Base-by-base conservation (phyloP, 2,113 vertebrate genomes). In the Ophthalmolycus amberensis region DNA sequence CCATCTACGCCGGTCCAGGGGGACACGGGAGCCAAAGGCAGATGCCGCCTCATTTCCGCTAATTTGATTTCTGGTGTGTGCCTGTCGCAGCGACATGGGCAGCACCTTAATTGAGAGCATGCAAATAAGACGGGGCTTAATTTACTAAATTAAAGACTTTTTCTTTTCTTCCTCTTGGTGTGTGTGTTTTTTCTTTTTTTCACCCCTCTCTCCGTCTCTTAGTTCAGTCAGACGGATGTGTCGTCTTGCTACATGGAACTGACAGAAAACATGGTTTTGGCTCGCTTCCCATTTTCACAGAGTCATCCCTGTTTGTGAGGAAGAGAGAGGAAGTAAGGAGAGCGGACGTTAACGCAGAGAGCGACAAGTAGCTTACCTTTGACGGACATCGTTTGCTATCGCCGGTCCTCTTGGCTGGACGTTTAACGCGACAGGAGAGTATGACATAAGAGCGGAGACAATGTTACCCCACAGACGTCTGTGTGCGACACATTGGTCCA, bases 11-110 rank as follows among this genome's bases (percentile, higher is more conserved):
- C 84, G 72, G 89, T 89, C 91, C 85, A 68, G 75, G 68, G 91
- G 88, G 87, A 91, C 87, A 71, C n/a, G 70, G 74, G 64, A 89
- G 83, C 88, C 85, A 88, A 88, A 92, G 83, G 86, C 92, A 93
- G 90, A 94, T 94, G 93, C 82, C 66, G 84, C 83, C 89, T 93
- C 84, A 89, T 90, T 83, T 85, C 80, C 46, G 74, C 87, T 94
- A 94, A 93, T 95, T 92, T 91, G 90, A 93, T 94, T 94, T 91
- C 84, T 92, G 79, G 77, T 90, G 84, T 83, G 81, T 80, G 84
- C 83, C 84, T 87, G 73, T 85, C 75, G 58, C 65, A 71, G 78
- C 85, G 68, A 90, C 89, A 92, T 74, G 86, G 81, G 79, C 82
- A 71, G 77, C 82, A 85, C 91, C 88, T 91, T 91, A 89, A 93